A percentile compares a stretch with the other conserved stretches of the same genome.
Evolutionary conservation across 2,113 vertebrate genomes (phyloP).

Genomic region (Telmatochromis sp.): DNA sequence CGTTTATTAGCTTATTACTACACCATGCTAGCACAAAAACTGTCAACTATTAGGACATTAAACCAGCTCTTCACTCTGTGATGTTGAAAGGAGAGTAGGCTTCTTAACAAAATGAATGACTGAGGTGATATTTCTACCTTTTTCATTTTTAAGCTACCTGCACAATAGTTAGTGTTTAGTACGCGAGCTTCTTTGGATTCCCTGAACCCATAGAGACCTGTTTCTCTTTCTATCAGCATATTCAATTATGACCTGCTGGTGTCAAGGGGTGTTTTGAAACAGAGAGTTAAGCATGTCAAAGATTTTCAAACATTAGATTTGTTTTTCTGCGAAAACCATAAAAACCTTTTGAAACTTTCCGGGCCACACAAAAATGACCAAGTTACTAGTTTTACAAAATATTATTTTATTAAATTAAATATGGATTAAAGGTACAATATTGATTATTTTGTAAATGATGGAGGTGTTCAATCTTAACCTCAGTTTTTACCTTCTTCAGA

Average conservation of each 20-base stretch:
- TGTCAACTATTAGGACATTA: background rate
- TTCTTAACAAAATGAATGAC: background rate
- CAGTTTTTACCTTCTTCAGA: background rate
- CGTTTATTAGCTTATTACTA: background rate
- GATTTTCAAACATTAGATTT: background rate
- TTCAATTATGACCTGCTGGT: background rate
- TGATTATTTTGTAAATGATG: background rate
- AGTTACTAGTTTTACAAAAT: background rate
- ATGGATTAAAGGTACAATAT: background rate
- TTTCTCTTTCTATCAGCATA: background rate
- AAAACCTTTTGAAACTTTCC: background rate
- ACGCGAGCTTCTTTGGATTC: background rate
- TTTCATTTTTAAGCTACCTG: background rate
- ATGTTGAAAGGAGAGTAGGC: background rate
- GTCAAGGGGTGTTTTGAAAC: background rate
- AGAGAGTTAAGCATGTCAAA: background rate
- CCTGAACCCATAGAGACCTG: background rate
- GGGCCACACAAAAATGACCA: background rate
- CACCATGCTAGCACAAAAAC: background rate
- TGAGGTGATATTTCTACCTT: background rate
- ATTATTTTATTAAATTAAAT: background rate
- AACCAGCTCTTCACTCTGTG: background rate
- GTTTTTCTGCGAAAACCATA: background rate
- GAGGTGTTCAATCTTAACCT: background rate
- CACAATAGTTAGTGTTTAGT: background rate